phyloP scores from a whole-genome alignment of 2,888 invertebrate genomes.

The Epinotia brunnichana region DNA sequence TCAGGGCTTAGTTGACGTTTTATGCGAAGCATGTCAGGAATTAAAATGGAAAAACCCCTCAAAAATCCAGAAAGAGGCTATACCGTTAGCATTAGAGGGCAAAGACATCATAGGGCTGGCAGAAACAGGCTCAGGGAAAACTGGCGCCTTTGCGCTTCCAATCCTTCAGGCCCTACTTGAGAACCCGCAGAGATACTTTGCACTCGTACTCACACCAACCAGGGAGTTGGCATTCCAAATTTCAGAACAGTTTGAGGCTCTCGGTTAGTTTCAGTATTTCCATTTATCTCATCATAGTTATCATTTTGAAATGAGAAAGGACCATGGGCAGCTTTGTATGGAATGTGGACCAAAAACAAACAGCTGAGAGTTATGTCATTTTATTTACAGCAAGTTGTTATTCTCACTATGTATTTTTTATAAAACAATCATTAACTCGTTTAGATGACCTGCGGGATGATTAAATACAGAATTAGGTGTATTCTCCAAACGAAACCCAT shows the following conservation, averaged over 20 bases:
- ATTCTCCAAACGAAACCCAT: too few species aligned
- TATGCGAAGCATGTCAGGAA: slow-evolving; percentile 95
- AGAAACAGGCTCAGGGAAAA: slow-evolving; percentile 98
- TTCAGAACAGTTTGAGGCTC: slow-evolving; percentile 98
- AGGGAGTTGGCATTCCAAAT: slow-evolving; percentile 99
- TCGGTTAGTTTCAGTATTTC: slow-evolving; percentile 84
- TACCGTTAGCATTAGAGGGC: slow-evolving; percentile 95
- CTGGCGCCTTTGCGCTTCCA: slow-evolving; percentile 98
- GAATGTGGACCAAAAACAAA: too few species aligned
- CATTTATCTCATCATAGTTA: background rate
- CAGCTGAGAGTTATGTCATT: too few species aligned
- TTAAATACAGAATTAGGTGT: too few species aligned
- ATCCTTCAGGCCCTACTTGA: slow-evolving; percentile 96
- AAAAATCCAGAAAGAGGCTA: slow-evolving; percentile 96
- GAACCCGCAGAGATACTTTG: slow-evolving; percentile 96
- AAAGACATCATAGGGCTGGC: slow-evolving; percentile 86
- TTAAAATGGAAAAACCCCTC: slow-evolving; percentile 98
- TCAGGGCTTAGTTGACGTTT: slow-evolving; percentile 94
- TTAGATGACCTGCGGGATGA: too few species aligned
- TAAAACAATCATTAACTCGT: too few species aligned
- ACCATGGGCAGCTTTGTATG: too few species aligned
- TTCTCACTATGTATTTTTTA: too few species aligned
- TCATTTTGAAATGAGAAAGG: too few species aligned
- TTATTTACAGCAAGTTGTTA: too few species aligned
- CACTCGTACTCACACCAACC: slow-evolving; percentile 96